Percentiles rank a stretch among this genome's conserved stretches.
These are phyloP conservation scores for Drosophila pectinifera DNA, from an alignment of 1,140 invertebrate species.

Conservation along the genomic window DNA sequence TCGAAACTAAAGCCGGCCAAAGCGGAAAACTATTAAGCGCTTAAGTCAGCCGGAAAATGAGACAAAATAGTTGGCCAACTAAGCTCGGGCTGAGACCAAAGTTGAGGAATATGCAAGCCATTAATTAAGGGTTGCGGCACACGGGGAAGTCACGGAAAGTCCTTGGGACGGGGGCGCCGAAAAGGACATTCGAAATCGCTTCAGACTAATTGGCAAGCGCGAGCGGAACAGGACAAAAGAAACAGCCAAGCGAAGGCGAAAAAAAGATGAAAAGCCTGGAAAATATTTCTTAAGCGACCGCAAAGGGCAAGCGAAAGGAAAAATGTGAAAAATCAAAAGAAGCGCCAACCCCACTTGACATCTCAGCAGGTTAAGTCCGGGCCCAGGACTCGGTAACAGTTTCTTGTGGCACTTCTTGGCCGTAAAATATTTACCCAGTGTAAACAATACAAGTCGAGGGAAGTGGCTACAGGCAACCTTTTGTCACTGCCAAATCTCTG, in stretches of 20 bases:
- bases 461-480: conserved; percentile 32
- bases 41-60: conserved; percentile 84
- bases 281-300: conserved; percentile 64
- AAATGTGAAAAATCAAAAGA: conserved; percentile 61
- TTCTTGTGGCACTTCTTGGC: conserved; percentile 71
- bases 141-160: too few relatives aligned
- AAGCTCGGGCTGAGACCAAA: conserved; percentile 14
- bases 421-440: conserved; percentile 64
- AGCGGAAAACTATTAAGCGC: conserved; percentile 83
- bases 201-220: conserved; percentile 68
- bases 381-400: conserved; percentile 48
- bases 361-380: conserved; percentile 56
- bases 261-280: conserved; percentile 23
- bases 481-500: conserved; percentile 54
- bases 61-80: conserved; percentile 80
- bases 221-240: conserved; percentile 52
- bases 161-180: background rate
- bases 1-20: conserved; percentile 37
- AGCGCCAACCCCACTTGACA: conserved; percentile 73
- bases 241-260: background rate
- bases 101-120: conserved; percentile 40
- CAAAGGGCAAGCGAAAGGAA: conserved; percentile 49
- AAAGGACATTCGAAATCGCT: conserved; percentile 45
- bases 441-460: conserved; percentile 50
- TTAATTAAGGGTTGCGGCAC: conserved; percentile 64